A percentile compares a stretch with the other conserved stretches of the same genome.
phyloP scores from a whole-genome alignment of 2,797 vertebrate genomes.

The Siniperca scherzeri region DNA sequence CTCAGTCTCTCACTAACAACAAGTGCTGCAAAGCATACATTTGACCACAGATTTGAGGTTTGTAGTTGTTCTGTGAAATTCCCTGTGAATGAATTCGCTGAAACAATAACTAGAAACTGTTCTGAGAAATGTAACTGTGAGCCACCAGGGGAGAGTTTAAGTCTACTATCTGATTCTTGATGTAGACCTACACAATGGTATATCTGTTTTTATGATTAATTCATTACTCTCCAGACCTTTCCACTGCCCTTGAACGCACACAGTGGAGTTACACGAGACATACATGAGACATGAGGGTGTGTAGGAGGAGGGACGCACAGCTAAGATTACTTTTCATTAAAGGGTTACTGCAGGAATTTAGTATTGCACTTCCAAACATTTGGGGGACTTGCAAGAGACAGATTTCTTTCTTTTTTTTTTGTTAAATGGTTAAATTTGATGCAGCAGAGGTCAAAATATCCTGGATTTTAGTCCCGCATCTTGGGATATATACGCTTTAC shows the following conservation, averaged over 20 bases:
- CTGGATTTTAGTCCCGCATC: not conserved
- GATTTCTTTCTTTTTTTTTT: too few species aligned
- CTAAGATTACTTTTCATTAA: not conserved
- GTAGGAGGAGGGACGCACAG: not conserved
- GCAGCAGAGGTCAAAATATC: not conserved
- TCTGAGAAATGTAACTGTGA: not conserved
- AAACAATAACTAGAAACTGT: not conserved
- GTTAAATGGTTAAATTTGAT: too few species aligned
- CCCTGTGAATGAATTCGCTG: not conserved
- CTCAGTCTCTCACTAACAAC: not conserved
- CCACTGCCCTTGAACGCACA: too few species aligned
- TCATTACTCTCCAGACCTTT: not conserved
- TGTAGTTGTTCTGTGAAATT: not conserved
- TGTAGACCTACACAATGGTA: too few species aligned
- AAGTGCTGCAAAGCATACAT: not conserved
- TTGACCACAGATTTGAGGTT: too few species aligned
- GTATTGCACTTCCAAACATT: not conserved
- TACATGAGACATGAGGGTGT: not conserved
- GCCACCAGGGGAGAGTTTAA: not conserved
- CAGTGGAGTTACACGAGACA: not conserved
- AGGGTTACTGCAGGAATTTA: too few species aligned
- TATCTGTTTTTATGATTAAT: constrained; percentile 1
- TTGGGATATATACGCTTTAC: too few species aligned
- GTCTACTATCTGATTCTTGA: not conserved
- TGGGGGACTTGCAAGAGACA: not conserved